Evolutionary conservation across 2,113 vertebrate genomes (phyloP).

Genomic region (Channa argus): DNA sequence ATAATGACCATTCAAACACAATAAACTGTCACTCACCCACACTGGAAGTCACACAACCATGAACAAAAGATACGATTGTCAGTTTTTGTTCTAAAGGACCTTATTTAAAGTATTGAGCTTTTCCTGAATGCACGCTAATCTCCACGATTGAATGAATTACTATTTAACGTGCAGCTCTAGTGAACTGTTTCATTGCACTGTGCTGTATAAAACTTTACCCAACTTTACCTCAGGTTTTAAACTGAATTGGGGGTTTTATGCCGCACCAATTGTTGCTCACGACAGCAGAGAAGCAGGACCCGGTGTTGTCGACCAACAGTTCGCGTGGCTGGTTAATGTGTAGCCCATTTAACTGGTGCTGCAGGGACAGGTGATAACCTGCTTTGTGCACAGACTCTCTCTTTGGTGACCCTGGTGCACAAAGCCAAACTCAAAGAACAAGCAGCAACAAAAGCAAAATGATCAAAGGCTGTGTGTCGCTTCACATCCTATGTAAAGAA

Average conservation of each 20-base stretch:
- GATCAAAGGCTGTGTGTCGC: slow-evolving; percentile 40
- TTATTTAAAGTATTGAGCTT: background rate
- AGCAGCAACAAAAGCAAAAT: slow-evolving; percentile 15
- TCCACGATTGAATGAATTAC: no score
- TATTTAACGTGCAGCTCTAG: background rate
- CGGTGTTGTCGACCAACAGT: slow-evolving; percentile 3
- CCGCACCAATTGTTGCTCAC: slow-evolving; percentile 31
- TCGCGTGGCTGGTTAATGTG: slow-evolving; percentile 52
- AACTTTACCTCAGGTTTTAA: background rate
- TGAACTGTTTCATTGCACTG: background rate
- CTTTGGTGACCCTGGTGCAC: background rate
- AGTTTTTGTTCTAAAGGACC: slow-evolving; percentile 19
- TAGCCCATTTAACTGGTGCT: slow-evolving; percentile 27
- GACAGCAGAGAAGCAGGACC: slow-evolving; percentile 34
- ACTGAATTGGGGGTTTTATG: slow-evolving; percentile 23
- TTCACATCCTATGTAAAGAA: slow-evolving; percentile 10
- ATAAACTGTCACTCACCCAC: slow-evolving; percentile 33
- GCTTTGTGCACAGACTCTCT: slow-evolving; percentile 22
- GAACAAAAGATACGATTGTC: slow-evolving; percentile 23
- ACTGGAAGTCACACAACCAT: slow-evolving; percentile 5
- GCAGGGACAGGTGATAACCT: slow-evolving; percentile 29
- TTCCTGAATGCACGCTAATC: background rate
- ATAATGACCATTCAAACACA: slow-evolving; percentile 49
- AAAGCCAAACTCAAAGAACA: slow-evolving; percentile 5
- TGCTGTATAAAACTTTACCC: slow-evolving; percentile 45